Base-by-base conservation (phyloP, 2,888 invertebrate species). In the Venusia cambrica region DNA sequence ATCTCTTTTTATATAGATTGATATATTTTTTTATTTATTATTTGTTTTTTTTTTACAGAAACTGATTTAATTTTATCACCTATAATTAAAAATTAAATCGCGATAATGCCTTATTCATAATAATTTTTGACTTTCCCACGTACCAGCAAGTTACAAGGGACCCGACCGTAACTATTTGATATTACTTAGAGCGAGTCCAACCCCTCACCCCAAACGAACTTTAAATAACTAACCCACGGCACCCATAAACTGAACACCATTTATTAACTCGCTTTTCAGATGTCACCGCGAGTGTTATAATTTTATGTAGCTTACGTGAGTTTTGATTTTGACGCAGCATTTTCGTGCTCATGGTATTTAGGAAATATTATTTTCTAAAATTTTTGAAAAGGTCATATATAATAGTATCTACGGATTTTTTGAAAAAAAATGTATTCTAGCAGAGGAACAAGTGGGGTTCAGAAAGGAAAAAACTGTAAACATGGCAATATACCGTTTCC, bases 231-330 rank as follows among this genome's bases (percentile, higher is more conserved):
- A 54, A 59, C 58, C 61, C 57, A 64, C 60, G 61, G 62, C 62
- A 60, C 62, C 62, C 68, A 67, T 67, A 62, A 73, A 69, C 61
- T 69, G 68, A 72, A 61, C 62, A 58, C 58, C 60, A 63, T 61
- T 72, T 65, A 72, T 73, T 73, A 68, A 60, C 60, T 49, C 49
- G 55, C 65, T 68, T 71, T 72, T 69, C 61, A 62, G 55, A 67
- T 64, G 44, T 48, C 35, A 38, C 39, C 42, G 42, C 38, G 50
- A 47, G 45, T 48, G 36, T 31, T 17, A 44, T 48, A 43, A 37
- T 40, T 45, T 38, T 37, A 29, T 40, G 40, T 42, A 28, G 21
- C 16, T 39, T 43, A 24, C 32, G 38, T 48, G 48, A 25, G 25
- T 48, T 45, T 43, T 35, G 38, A 48, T 51, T 3, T 29, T 7